Base-by-base conservation (phyloP, 2,113 vertebrate genomes). In the Bubo blakistoni region DNA sequence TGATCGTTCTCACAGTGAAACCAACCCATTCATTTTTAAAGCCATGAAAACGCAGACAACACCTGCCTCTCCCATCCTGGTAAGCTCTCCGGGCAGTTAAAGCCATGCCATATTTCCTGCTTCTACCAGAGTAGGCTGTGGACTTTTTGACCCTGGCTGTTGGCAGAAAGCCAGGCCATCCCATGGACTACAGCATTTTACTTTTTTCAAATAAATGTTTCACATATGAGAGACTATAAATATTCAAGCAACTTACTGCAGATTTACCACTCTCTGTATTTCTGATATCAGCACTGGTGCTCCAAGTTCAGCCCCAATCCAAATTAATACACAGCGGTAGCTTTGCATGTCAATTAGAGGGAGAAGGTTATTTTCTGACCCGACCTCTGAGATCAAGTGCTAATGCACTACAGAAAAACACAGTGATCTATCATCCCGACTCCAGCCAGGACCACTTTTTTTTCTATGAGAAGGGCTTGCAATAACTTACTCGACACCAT, bases 311-410 rank as follows among this genome's bases (percentile, higher is more conserved):
- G 29, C 81, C 94, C 83, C 70, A 26, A 24, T 5, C 81, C 94
- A 55, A 80, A 93, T 77, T 87, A 94, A 95, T 46, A 27, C 78
- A n/a, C 89, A 85, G 89, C 13, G 1, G 66, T 42, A 69, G 70
- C 70, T 94, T 66, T 94, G 84, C 94, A 85, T 66, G 92, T 63
- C 92, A 96, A 51, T 95, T 78, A 92, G 80, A 94, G 86, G 62
- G 52, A 92, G 83, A 72, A 91, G 91, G 95, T 87, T 91, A 70
- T 94, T 93, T 59, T 81, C 88, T 61, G 78, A 34, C 61, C 79
- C 1, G 61, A 96, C 94, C 92, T 84, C 91, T 65, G 92, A 86
- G 94, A 87, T 92, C 89, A 86, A 96, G 88, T 72, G 92, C 86
- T 97, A 96, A 96, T 93, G 92, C 80, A 91, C 91, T 86, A 12